Evolutionary conservation across 2,888 invertebrate genomes (phyloP).

Genomic region (Candidula unifasciata): DNA sequence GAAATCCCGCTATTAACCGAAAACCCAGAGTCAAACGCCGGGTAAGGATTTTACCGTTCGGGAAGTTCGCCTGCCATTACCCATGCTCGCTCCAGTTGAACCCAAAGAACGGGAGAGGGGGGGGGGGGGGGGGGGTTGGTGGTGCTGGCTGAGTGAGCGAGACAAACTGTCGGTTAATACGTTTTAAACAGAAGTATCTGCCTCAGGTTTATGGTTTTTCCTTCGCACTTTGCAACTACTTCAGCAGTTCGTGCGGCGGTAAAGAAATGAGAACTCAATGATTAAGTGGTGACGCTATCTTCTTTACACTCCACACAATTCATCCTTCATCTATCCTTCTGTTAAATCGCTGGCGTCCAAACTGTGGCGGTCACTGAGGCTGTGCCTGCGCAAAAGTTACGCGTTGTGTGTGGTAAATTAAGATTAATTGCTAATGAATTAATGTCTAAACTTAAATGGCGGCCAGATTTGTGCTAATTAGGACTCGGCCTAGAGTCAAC

Average conservation of each 20-base stretch:
- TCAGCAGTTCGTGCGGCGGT: not conserved
- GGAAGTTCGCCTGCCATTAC: not conserved
- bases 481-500: too few relatives aligned
- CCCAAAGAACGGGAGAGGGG: not conserved
- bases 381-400: not conserved
- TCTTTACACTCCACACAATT: too few relatives aligned
- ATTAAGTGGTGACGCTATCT: constrained; percentile 4
- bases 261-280: not conserved
- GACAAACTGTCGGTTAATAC: constrained; percentile 20
- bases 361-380: not conserved
- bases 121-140: too few relatives aligned
- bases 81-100: constrained; percentile 1
- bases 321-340: not conserved
- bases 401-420: not conserved
- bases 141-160: not conserved
- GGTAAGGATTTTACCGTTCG: not conserved
- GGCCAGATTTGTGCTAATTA: not conserved
- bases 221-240: not conserved
- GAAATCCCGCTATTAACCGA: not conserved
- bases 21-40: not conserved
- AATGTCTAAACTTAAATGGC: not conserved
- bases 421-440: not conserved
- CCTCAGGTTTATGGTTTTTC: not conserved
- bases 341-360: not conserved
- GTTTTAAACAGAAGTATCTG: constrained; percentile 3